phyloP scores from a whole-genome alignment of 2,888 invertebrate species.

The Synergus laeviventris region DNA sequence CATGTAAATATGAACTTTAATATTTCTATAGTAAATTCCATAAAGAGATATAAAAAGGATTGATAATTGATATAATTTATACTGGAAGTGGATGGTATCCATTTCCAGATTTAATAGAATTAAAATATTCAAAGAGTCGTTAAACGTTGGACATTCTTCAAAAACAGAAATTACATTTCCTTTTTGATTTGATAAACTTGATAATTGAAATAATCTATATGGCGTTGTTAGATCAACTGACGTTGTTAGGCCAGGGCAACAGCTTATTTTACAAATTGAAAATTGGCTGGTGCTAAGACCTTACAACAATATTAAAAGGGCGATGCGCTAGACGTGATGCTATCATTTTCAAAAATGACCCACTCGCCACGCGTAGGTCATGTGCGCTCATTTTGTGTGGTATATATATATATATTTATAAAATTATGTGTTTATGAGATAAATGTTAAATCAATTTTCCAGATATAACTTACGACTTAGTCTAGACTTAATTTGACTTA shows the following conservation, averaged over 20 bases:
- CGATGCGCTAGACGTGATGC: slow-evolving; percentile 39
- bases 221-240: slow-evolving; percentile 12
- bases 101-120: slow-evolving; percentile 13
- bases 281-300: not conserved
- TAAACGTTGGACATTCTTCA: slow-evolving; percentile 4
- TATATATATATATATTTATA: slow-evolving; percentile 41
- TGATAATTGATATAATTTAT: slow-evolving; percentile 9
- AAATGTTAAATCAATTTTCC: slow-evolving; percentile 60
- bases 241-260: not conserved
- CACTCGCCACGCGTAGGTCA: slow-evolving; percentile 37
- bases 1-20: slow-evolving; percentile 9
- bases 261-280: too few species aligned
- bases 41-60: slow-evolving; percentile 22
- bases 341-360: slow-evolving; percentile 35
- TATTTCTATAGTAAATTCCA: slow-evolving; percentile 35
- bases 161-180: slow-evolving; percentile 37
- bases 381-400: slow-evolving; percentile 34
- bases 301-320: slow-evolving; percentile 13
- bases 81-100: slow-evolving; percentile 1
- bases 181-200: slow-evolving; percentile 25
- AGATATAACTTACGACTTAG: slow-evolving; percentile 62
- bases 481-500: slow-evolving; percentile 64
- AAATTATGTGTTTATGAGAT: slow-evolving; percentile 47
- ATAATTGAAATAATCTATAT: not conserved
- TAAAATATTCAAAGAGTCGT: slow-evolving; percentile 10